phyloP scores from a whole-genome alignment of 2,797 vertebrate genomes.

The Thaleichthys pacificus region DNA sequence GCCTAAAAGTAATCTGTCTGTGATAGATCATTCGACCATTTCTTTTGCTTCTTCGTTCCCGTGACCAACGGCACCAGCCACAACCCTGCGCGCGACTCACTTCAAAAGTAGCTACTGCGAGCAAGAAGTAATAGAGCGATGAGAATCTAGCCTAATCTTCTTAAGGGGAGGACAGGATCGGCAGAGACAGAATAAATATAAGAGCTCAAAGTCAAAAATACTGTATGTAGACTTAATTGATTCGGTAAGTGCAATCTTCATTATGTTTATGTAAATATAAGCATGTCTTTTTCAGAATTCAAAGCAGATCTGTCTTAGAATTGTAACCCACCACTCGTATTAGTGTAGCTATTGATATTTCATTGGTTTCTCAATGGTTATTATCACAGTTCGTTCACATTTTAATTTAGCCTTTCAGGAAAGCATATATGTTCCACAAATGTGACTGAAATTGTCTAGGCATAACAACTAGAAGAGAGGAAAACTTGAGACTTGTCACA shows the following conservation, averaged over 20 bases:
- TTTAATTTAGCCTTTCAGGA: too few relatives aligned
- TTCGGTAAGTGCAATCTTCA: not conserved
- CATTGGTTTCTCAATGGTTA: too few relatives aligned
- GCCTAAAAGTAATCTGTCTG: constrained; percentile 14
- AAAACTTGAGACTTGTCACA: too few relatives aligned
- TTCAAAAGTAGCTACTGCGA: constrained; percentile 39
- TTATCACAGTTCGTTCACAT: too few relatives aligned
- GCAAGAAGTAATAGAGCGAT: constrained; percentile 9
- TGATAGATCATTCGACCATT: not conserved
- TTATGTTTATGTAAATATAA: not conserved
- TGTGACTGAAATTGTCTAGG: too few relatives aligned
- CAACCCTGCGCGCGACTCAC: constrained; percentile 16
- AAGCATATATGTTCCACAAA: too few relatives aligned
- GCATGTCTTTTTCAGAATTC: too few relatives aligned
- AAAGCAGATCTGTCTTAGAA: too few relatives aligned
- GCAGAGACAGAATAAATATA: not conserved
- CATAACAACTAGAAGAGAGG: too few relatives aligned
- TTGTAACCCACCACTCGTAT: too few relatives aligned
- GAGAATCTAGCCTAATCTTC: constrained; percentile 23
- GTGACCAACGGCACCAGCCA: not conserved
- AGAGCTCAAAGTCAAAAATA: constrained; percentile 1
- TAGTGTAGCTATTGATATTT: too few relatives aligned
- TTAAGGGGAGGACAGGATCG: not conserved
- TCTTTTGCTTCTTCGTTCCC: not conserved
- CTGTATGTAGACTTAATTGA: constrained; percentile 5